phyloP scores from a whole-genome alignment of 2,888 invertebrate genomes.

The Trachelus stipa region DNA sequence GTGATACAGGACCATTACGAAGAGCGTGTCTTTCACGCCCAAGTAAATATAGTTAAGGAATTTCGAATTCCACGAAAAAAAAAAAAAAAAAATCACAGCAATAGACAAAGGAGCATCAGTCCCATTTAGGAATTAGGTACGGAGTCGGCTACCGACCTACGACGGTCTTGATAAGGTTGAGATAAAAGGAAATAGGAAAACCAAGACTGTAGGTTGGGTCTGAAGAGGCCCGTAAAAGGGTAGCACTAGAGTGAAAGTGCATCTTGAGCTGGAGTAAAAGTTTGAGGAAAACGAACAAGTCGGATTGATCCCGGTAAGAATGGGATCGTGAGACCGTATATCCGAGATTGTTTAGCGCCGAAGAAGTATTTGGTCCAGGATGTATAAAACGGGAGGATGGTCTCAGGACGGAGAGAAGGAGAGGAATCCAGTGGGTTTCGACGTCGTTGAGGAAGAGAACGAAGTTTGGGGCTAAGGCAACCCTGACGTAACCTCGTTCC shows the following conservation, averaged over 20 bases:
- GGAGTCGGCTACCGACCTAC: too few species aligned
- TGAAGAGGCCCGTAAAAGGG: not conserved
- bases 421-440: not conserved
- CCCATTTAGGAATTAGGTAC: not conserved
- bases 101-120: not conserved
- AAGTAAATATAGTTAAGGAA: not conserved
- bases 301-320: not conserved
- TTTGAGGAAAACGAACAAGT: not conserved
- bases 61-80: not conserved
- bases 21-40: not conserved
- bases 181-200: not conserved
- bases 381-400: not conserved
- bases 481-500: conserved; percentile 1
- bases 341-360: conserved; percentile 7
- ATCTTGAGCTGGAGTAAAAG: not conserved
- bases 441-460: not conserved
- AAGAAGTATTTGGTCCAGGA: not conserved
- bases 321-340: not conserved
- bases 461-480: not conserved
- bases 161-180: too few species aligned
- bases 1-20: not conserved
- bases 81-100: not conserved
- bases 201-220: not conserved
- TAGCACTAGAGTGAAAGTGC: not conserved
- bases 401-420: not conserved